phyloP scores from a whole-genome alignment of 2,888 invertebrate species.

The Dicyrtomina minuta region DNA sequence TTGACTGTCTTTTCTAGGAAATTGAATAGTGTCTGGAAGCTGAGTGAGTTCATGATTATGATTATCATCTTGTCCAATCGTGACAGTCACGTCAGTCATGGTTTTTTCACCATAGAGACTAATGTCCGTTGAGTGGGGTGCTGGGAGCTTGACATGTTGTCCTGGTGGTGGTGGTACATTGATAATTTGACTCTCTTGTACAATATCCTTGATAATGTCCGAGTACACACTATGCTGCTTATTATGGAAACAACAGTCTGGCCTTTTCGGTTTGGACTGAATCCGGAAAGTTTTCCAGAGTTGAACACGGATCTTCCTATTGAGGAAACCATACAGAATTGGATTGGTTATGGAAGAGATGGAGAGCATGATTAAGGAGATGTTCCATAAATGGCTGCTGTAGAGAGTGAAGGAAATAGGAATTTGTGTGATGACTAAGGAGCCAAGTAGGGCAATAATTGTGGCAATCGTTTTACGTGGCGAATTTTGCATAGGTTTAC shows the following conservation, averaged over 20 bases:
- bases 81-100: not conserved
- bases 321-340: conserved; percentile 52
- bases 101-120: not conserved
- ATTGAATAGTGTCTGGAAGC: conserved; percentile 34
- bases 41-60: not conserved
- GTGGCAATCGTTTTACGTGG: conserved; percentile 52
- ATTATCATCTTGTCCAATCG: not conserved
- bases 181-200: conserved; percentile 6
- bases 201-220: conserved; percentile 26
- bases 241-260: conserved; percentile 3
- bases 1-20: conserved; percentile 52
- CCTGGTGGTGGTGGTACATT: not conserved
- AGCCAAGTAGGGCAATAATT: conserved; percentile 49
- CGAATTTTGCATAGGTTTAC: conserved; percentile 39
- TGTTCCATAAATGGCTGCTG: conserved; percentile 38
- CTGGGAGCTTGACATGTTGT: not conserved
- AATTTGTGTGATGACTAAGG: conserved; percentile 48
- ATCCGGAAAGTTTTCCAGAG: conserved; percentile 43
- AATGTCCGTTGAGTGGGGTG: not conserved
- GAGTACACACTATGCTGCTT: conserved; percentile 17
- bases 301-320: conserved; percentile 50
- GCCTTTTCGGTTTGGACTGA: conserved; percentile 2
- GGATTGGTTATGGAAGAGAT: conserved; percentile 49
- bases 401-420: conserved; percentile 47
- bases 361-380: conserved; percentile 42